Base-by-base conservation (phyloP, 2,797 vertebrate genomes). In the Argya squamiceps region DNA sequence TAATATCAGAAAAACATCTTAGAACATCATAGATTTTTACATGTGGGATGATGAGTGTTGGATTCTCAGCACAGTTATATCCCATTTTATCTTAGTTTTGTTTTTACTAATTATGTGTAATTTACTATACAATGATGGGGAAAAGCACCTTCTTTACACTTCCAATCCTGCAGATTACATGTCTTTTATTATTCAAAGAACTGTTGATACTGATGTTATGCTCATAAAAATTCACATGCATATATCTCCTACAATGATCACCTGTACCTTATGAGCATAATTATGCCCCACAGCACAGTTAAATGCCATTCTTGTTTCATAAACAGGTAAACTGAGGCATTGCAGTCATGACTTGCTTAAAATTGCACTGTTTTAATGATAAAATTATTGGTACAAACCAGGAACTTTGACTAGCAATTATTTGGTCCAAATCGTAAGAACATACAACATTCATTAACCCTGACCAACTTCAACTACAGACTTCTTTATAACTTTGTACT, bases 1-100 rank as follows among this genome's bases (percentile, higher is more conserved):
- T 83, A 93, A 92, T 88, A 88, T 60, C 69, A 96, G 95, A 78
- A 93, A 94, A 74, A 89, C 76, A 50, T 76, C 69, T 84, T 85
- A 52, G 64, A 63, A 78, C 49, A 64, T 56, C 78, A 68, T 43
- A 88, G 44, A 74, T 88, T 64, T 95, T 93, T 94, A 36, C 55
- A 55, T 94, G 67, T 87, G 34, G 89, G 74, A 91, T 80, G 67
- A 41, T 34, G 26, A 69, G 41, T 91, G 41, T 69, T 90, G 84
- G 59, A 85, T 96, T 92, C 65, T 88, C 26, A 12, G 55, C 71
- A 73, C 63, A 65, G 39, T 88, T 83, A 36, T 32, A n/a, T 44
- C 43, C 36, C 29, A 32, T 73, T 80, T 69, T 73, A 30, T 88
- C 71, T 88, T 87, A 46, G 49, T 85, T 96, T 93, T 69, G 19